These are phyloP conservation scores for Typhlichthys subterraneus DNA, from an alignment of 2,797 vertebrate genomes.

Conservation along the genomic window DNA sequence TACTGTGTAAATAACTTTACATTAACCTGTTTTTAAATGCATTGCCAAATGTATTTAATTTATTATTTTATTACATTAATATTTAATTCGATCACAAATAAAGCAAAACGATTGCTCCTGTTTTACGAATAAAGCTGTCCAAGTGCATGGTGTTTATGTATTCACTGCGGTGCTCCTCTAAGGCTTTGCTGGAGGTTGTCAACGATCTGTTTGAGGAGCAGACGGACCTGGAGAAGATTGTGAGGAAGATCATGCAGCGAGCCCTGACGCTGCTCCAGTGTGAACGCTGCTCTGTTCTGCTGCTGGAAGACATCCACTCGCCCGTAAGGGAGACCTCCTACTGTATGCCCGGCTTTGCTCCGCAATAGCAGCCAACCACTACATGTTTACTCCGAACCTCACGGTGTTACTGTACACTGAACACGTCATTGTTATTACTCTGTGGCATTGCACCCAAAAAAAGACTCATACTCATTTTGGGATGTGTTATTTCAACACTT, in stretches of 20 bases:
- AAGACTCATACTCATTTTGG: too few species aligned
- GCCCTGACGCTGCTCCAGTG: constrained; percentile 95
- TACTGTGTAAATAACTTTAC: not conserved
- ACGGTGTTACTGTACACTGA: not conserved
- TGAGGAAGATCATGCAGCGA: constrained; percentile 98
- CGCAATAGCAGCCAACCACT: not conserved
- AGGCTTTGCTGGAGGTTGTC: constrained; percentile 95
- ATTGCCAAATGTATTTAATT: not conserved
- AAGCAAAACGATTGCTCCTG: not conserved
- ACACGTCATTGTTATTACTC: not conserved
- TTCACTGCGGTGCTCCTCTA: not conserved
- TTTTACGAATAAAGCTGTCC: too few species aligned
- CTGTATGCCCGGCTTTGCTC: not conserved
- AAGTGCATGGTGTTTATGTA: not conserved
- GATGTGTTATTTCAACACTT: too few species aligned
- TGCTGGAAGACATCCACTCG: constrained; percentile 95
- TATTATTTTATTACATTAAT: too few species aligned
- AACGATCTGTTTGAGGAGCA: constrained; percentile 99
- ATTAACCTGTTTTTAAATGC: not conserved
- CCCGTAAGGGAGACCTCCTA: constrained; percentile 77
- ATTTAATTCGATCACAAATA: too few species aligned
- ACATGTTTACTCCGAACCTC: not conserved
- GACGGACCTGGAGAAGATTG: constrained; percentile 97
- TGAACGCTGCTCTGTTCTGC: constrained; percentile 94
- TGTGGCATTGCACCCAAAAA: too few species aligned